A percentile compares a stretch with the other conserved stretches of the same genome.
phyloP scores from a whole-genome alignment of 2,113 vertebrate genomes.

The Uria aalge region DNA sequence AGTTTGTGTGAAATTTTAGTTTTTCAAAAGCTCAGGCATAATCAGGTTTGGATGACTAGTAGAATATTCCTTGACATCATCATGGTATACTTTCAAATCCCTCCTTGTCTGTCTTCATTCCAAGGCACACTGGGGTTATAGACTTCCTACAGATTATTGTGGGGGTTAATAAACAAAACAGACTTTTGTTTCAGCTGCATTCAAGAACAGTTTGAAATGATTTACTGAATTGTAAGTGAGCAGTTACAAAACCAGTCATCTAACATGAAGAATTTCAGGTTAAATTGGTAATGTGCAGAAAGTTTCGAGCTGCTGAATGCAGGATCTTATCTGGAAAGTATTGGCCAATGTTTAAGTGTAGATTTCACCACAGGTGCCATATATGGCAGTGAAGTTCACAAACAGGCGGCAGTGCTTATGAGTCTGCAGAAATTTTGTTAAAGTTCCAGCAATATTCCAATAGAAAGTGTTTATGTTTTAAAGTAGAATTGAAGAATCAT shows the following conservation, averaged over 20 bases:
- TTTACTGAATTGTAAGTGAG: background rate
- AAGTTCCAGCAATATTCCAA: background rate
- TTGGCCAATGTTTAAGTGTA: background rate
- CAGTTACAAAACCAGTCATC: background rate
- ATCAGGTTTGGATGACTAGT: background rate
- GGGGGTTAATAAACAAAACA: background rate
- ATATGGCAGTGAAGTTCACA: background rate
- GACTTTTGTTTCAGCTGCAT: background rate
- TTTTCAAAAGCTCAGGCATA: background rate
- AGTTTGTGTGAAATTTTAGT: background rate
- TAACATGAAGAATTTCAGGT: background rate
- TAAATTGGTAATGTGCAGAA: background rate
- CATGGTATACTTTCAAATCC: background rate
- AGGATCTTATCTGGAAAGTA: background rate
- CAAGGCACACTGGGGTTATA: background rate
- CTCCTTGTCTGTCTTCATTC: background rate
- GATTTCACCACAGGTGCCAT: background rate
- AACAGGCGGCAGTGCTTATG: background rate
- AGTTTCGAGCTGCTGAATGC: background rate
- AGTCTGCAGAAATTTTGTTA: background rate
- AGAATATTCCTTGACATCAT: background rate
- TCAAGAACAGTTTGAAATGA: background rate
- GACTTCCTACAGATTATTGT: background rate
- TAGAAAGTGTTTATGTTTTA: background rate
- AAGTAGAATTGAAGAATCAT: background rate